Conservation (phyloP, 2,888 invertebrate genomes). For the Allophyes oxyacanthae region DNA sequence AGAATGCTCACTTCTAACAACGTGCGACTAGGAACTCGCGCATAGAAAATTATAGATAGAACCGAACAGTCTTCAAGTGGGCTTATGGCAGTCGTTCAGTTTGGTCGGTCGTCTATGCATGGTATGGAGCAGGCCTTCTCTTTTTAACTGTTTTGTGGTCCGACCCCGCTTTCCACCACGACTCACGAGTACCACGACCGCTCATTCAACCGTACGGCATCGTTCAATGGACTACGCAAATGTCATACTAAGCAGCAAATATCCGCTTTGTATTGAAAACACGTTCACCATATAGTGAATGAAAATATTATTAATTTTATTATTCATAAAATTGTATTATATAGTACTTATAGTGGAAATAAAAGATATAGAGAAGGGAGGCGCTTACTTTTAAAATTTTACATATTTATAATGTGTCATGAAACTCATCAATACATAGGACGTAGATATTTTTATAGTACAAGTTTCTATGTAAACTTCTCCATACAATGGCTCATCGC, state of each 20-base stretch:
- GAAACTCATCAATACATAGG: not conserved
- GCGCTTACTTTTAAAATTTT: too few species aligned
- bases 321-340: conserved; percentile 26
- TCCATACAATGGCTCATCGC: not conserved
- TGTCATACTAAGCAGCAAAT: conserved; percentile 27
- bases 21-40: too few species aligned
- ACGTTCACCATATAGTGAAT: conserved; percentile 37
- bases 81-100: too few species aligned
- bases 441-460: not conserved
- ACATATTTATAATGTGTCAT: too few species aligned
- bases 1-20: not conserved
- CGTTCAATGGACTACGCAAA: conserved; percentile 33
- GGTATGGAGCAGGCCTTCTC: not conserved
- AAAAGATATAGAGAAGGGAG: too few species aligned
- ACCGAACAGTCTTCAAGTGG: too few species aligned
- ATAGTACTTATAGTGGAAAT: too few species aligned
- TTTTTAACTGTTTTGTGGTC: not conserved
- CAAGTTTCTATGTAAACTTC: not conserved
- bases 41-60: too few species aligned
- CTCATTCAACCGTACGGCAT: conserved; percentile 18
- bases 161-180: conserved; percentile 11
- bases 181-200: not conserved
- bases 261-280: conserved; percentile 26
- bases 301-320: conserved; percentile 24
- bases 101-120: too few species aligned